A percentile compares a stretch with the other conserved stretches of the same genome.
Conservation (phyloP, 1,140 invertebrate species). For the Apis mellifera region DNA sequence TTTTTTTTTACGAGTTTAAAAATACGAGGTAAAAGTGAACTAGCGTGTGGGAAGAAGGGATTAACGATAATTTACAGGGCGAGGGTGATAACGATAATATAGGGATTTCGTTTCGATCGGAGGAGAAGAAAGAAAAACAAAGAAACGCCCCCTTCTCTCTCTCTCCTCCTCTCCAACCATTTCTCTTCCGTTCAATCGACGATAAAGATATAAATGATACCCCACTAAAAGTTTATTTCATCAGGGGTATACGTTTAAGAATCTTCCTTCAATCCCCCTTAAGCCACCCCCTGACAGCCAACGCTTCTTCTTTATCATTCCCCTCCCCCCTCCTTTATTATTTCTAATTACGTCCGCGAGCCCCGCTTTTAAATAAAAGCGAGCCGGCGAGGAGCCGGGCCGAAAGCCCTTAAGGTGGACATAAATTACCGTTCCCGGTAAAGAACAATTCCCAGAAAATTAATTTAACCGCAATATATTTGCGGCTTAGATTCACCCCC, state of each 20-base stretch:
- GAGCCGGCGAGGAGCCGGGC: background rate
- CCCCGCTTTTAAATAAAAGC: background rate
- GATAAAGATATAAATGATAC: background rate
- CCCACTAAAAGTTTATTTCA: background rate
- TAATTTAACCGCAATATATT: constrained; percentile 37
- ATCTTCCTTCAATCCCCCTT: too few species aligned
- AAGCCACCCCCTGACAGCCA: background rate
- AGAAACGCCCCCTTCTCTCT: too few species aligned
- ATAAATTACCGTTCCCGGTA: constrained; percentile 22
- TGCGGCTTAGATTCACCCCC: background rate
- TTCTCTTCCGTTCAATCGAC: background rate
- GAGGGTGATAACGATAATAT: too few species aligned
- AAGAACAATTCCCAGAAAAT: constrained; percentile 31
- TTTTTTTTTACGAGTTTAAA: too few species aligned
- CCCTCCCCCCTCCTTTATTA: background rate
- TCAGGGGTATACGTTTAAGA: background rate
- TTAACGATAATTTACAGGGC: too few species aligned
- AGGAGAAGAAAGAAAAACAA: background rate
- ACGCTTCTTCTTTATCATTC: background rate
- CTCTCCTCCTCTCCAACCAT: background rate
- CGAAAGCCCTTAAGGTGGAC: constrained; percentile 8
- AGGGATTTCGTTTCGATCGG: background rate
- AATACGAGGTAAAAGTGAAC: too few species aligned
- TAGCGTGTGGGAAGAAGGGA: too few species aligned
- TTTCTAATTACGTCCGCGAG: constrained; percentile 23